These are phyloP conservation scores for Cygnus olor DNA, from an alignment of 2,797 vertebrate species.

Conservation along the genomic window DNA sequence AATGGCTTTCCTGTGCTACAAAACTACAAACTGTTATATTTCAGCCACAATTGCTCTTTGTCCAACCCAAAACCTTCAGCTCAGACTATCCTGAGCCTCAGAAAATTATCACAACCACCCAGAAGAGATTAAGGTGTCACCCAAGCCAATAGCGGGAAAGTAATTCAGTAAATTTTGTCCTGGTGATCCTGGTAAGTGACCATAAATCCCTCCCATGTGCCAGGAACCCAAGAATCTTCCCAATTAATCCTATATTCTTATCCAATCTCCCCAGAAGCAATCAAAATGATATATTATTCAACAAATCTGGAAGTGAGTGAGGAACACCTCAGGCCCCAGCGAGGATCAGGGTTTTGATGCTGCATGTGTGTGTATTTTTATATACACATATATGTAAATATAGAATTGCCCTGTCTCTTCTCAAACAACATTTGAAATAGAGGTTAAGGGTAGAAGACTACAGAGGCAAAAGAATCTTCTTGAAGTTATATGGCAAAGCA, in stretches of 20 bases:
- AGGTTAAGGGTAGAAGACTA: neutral
- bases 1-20: neutral
- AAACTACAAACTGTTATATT: neutral
- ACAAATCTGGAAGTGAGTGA: neutral
- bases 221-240: neutral
- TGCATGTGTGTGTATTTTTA: neutral
- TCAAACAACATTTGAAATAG: neutral
- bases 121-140: neutral
- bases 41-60: neutral
- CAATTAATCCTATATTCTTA: neutral
- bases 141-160: neutral
- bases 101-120: neutral
- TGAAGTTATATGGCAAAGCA: neutral
- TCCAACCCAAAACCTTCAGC: neutral
- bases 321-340: neutral
- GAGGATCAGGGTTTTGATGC: neutral
- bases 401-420: neutral
- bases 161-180: neutral
- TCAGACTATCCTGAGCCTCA: neutral
- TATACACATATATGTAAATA: neutral
- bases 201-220: neutral
- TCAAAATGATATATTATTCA: accelerated
- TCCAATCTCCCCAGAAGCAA: neutral
- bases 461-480: neutral
- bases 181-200: neutral